phyloP scores from a whole-genome alignment of 2,113 vertebrate genomes.

The Daphoenositta chrysoptera region DNA sequence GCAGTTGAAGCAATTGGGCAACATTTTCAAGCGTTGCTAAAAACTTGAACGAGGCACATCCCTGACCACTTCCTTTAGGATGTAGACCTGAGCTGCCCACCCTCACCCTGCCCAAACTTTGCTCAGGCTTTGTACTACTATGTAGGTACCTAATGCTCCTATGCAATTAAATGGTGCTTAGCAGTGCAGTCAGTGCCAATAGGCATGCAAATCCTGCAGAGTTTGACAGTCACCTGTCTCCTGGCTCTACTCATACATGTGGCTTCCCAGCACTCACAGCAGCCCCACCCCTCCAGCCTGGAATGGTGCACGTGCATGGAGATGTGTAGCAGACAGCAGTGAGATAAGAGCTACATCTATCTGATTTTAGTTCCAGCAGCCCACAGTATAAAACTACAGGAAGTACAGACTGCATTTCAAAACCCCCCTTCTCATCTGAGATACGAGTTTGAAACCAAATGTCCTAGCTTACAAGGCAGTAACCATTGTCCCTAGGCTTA shows the following conservation, averaged over 20 bases:
- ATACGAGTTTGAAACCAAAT: neutral
- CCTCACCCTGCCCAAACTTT: neutral
- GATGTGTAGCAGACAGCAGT: neutral
- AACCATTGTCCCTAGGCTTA: neutral
- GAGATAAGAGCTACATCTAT: neutral
- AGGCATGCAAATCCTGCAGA: neutral
- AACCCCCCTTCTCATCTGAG: neutral
- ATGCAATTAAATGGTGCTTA: neutral
- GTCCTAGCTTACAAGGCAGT: neutral
- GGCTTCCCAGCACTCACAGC: neutral
- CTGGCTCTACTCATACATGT: rapidly evolving
- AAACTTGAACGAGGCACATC: neutral
- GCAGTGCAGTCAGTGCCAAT: neutral
- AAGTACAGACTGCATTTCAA: neutral
- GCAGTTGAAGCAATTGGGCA: neutral
- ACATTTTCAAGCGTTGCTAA: neutral
- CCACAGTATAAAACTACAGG: neutral
- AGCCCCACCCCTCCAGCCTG: neutral
- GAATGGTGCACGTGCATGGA: neutral
- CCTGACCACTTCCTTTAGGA: neutral
- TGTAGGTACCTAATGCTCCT: neutral
- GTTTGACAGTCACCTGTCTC: neutral
- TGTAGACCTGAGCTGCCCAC: neutral
- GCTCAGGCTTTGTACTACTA: neutral
- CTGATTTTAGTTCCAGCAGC: neutral